Conservation (phyloP, 2,113 vertebrate species). For the Limanda limanda region DNA sequence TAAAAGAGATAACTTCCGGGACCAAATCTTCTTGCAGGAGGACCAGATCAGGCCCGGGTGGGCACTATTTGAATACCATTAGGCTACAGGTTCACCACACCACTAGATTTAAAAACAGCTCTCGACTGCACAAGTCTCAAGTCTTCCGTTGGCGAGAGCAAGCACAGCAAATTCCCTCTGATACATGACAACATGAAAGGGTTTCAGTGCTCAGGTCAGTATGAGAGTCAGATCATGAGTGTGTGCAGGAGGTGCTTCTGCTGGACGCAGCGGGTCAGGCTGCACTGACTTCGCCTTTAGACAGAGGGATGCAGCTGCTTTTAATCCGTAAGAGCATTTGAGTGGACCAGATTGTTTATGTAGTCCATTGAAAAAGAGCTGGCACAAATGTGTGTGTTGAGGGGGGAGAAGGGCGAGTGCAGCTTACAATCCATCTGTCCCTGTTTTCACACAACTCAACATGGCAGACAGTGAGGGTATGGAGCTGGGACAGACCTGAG, state of each 20-base stretch:
- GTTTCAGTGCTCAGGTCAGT: background rate
- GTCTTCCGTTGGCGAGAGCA: conserved; percentile 4
- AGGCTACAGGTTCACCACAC: background rate
- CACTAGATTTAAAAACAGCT: background rate
- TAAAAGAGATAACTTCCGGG: background rate
- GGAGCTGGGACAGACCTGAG: conserved; percentile 30
- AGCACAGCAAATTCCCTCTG: background rate
- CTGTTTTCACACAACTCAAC: conserved; percentile 38
- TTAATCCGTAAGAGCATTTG: conserved; percentile 68
- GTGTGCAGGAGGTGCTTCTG: background rate
- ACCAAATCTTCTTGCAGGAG: too few species aligned
- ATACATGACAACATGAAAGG: background rate
- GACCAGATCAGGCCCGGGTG: too few species aligned
- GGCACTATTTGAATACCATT: background rate
- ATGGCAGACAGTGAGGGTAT: conserved; percentile 30
- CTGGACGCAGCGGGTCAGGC: conserved; percentile 40
- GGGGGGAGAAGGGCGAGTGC: conserved; percentile 12
- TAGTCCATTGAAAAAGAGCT: conserved; percentile 49
- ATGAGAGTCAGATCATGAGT: too few species aligned
- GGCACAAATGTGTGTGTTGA: conserved; percentile 24
- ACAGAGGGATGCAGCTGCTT: conserved; percentile 54
- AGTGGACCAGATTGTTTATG: conserved; percentile 65
- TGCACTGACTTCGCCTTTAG: conserved; percentile 21
- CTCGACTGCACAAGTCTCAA: background rate
- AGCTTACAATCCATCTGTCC: conserved; percentile 73